phyloP scores from a whole-genome alignment of 2,113 vertebrate species.

The Chitala chitala region DNA sequence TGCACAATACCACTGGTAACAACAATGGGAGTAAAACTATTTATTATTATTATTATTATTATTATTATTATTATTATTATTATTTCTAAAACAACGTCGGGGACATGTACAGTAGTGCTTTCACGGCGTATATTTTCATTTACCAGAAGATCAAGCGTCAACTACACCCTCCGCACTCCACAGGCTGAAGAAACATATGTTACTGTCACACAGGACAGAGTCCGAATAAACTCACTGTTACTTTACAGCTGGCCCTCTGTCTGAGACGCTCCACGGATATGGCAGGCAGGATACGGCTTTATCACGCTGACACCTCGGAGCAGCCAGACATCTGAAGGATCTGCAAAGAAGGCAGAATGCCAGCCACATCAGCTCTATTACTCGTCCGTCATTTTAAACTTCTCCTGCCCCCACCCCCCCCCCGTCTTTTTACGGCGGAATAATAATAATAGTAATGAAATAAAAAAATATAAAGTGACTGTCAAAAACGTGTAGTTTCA shows the following conservation, averaged over 20 bases:
- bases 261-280: background rate
- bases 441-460: constrained; percentile 4
- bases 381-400: constrained; percentile 17
- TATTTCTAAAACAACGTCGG: background rate
- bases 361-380: constrained; percentile 11
- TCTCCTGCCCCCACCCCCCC: too few relatives aligned
- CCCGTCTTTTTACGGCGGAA: constrained; percentile 22
- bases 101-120: background rate
- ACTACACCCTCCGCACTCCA: background rate
- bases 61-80: too few relatives aligned
- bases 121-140: background rate
- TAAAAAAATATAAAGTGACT: background rate
- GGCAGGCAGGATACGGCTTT: background rate
- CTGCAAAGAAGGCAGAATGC: background rate
- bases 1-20: too few relatives aligned
- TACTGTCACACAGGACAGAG: constrained; percentile 22
- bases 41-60: too few relatives aligned
- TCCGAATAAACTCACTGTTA: constrained; percentile 18
- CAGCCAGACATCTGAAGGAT: constrained; percentile 13
- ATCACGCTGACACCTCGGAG: background rate
- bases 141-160: constrained; percentile 8
- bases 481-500: constrained; percentile 1
- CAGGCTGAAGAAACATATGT: constrained; percentile 16
- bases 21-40: too few relatives aligned
- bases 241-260: constrained; percentile 15